phyloP scores from a whole-genome alignment of 2,113 vertebrate species.

The Mormoops blainvillei region DNA sequence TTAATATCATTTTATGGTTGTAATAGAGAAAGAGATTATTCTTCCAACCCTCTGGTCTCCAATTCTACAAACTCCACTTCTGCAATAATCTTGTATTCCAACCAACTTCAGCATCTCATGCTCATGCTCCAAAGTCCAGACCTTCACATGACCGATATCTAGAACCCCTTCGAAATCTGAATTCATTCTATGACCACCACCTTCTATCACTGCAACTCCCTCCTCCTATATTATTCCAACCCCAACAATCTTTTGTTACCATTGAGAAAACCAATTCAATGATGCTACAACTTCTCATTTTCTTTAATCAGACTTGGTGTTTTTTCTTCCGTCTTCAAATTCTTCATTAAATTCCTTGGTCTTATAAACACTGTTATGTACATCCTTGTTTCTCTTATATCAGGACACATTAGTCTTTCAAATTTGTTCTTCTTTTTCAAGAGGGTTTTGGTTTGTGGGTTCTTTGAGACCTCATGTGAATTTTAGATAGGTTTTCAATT shows the following conservation, averaged over 20 bases:
- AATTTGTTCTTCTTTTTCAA: background rate
- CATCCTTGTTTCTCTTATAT: background rate
- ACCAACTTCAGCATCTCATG: background rate
- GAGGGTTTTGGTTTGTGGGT: background rate
- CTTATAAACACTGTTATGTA: background rate
- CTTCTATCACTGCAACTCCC: background rate
- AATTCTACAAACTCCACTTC: background rate
- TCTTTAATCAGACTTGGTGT: background rate
- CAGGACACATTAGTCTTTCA: background rate
- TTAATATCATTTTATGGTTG: background rate
- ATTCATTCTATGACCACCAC: background rate
- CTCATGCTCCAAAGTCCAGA: background rate
- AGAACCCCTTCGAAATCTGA: background rate
- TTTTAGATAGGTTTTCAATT: background rate
- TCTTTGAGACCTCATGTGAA: background rate
- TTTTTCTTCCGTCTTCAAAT: background rate
- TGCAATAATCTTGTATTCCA: background rate
- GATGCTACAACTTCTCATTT: background rate
- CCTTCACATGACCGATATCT: background rate
- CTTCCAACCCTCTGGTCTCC: background rate
- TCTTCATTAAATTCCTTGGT: background rate
- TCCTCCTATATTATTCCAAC: accelerated
- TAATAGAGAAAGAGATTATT: background rate
- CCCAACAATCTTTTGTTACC: background rate
- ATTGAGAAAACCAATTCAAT: background rate